phyloP scores from a whole-genome alignment of 30 jellyfish, hydroid and myxozoan species.

The Turritopsis dohrnii region DNA sequence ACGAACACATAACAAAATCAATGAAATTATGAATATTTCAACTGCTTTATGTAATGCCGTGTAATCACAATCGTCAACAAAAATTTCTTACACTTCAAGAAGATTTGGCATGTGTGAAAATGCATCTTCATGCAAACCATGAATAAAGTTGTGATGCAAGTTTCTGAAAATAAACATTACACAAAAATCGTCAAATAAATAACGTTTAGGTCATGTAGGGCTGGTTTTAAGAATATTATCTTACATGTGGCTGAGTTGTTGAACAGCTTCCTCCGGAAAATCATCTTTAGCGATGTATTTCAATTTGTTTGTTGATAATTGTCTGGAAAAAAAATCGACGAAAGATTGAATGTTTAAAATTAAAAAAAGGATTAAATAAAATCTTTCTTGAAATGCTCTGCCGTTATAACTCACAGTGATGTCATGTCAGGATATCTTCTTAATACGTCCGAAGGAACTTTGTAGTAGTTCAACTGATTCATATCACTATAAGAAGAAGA shows the following conservation, averaged over 20 bases:
- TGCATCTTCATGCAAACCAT: conserved; percentile 41
- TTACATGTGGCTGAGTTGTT: conserved; percentile 8
- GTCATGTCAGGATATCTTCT: not conserved
- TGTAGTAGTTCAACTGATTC: not conserved
- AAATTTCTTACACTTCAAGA: conserved; percentile 54
- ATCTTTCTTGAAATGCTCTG: not conserved
- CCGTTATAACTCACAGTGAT: conserved; percentile 6
- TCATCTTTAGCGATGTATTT: not conserved
- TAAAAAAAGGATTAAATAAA: not conserved
- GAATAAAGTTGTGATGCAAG: conserved; percentile 52
- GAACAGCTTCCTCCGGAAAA: conserved; percentile 1
- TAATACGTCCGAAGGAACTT: not conserved
- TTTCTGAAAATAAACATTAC: conserved; percentile 26
- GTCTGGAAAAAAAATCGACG: not conserved
- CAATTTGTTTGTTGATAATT: conserved; percentile 1
- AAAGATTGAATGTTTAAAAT: not conserved
- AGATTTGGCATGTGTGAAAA: conserved; percentile 60
- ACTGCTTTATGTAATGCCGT: not conserved
- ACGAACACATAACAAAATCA: not conserved
- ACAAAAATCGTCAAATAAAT: not conserved
- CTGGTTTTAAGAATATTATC: not conserved
- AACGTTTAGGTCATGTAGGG: not conserved
- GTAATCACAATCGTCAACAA: not conserved
- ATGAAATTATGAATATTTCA: not conserved
- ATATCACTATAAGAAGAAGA: not conserved